Evolutionary conservation across 2,797 vertebrate genomes (phyloP).

Genomic region (Lepus townsendii): DNA sequence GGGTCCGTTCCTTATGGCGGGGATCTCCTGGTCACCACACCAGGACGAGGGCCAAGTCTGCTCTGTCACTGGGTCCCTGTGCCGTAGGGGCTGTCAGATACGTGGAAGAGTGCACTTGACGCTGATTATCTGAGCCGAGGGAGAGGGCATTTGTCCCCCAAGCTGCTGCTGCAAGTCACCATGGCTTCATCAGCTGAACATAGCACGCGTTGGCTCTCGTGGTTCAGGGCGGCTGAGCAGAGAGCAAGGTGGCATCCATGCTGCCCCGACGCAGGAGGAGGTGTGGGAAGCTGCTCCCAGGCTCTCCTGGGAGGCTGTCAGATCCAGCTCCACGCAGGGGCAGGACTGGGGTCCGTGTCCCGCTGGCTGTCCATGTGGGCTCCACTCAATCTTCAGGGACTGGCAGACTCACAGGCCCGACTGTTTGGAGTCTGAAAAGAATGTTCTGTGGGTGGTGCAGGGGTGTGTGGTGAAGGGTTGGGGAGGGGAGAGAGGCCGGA

Average conservation of each 20-base stretch:
- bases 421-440: not conserved
- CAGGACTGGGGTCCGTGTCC: not conserved
- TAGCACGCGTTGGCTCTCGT: not conserved
- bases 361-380: too few relatives aligned
- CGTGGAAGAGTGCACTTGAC: not conserved
- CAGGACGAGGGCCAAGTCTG: not conserved
- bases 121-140: not conserved
- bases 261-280: too few relatives aligned
- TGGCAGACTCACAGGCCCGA: not conserved
- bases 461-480: too few relatives aligned
- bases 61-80: not conserved
- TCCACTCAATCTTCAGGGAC: too few relatives aligned
- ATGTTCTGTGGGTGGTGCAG: too few relatives aligned
- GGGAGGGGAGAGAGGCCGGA: accelerated
- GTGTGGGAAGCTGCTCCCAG: not conserved
- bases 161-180: too few relatives aligned
- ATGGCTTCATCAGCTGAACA: accelerated
- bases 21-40: accelerated
- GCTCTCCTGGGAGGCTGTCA: not conserved
- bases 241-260: not conserved
- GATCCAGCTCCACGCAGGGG: not conserved
- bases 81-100: not conserved
- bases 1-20: accelerated
- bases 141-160: not conserved
- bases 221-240: not conserved